Base-by-base conservation (phyloP, 2,113 vertebrate genomes). In the Catharus bicknelli region DNA sequence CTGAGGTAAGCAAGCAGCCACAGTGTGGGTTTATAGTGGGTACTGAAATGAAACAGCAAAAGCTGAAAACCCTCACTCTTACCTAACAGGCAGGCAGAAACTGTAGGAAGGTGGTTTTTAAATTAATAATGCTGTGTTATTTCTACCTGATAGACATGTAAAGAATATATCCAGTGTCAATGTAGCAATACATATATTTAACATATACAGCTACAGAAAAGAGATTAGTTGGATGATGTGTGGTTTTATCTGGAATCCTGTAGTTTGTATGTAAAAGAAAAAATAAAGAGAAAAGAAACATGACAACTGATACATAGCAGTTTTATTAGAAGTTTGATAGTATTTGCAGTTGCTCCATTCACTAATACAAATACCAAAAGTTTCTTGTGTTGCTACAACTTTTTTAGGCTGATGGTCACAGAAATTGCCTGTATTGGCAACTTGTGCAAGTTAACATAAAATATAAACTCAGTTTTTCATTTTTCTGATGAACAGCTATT, bases 1-100 rank as follows among this genome's bases (percentile, higher is more conserved):
- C 98, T 4, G 99, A 99, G 98, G 99, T 99, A 75, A 82, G 97
- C 1, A 8, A 42, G 42, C 25, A 78, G 48, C 67, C 2, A 0
- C 34, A 7, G 18, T 16, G 22, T 2, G 3, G 38, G 11, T 5
- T 40, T 45, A 9, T 6, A 20, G 64, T 12, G 61, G 23, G 66
- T 42, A 3, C 38, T 48, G 43, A 64, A 63, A 50, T 29, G 5
- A 48, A 88, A 30, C 50, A 90, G 27, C 40, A 55, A 47, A n/a
- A 66, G 42, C 50, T 69, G 26, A 45, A 72, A 58, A 26, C 19
- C 12, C 34, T 54, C 2, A 3, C 16, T 84, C 16, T 54, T 78
- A 26, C 30, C 12, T 82, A 16, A 25, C 16, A 68, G 19, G 13
- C 48, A 85, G 57, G 40, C 32, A 67, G 47, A 94, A 88, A 63